Base-by-base conservation (phyloP, 2,113 vertebrate species). In the Sprattus sprattus region DNA sequence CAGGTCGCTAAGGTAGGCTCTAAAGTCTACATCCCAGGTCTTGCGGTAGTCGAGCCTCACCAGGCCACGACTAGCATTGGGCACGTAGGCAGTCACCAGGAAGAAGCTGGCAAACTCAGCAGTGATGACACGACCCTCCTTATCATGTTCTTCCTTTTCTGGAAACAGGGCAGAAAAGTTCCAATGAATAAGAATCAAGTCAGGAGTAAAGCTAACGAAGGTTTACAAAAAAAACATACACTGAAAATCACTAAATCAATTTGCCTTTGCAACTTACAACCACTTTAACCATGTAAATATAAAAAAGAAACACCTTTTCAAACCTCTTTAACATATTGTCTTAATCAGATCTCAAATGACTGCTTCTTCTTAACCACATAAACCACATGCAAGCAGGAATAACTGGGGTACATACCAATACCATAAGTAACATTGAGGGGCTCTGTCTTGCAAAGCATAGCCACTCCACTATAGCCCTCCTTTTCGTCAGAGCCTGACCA, bases 101-200 rank as follows among this genome's bases (percentile, higher is more conserved):
- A 93, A 96, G 90, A 95, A 97, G 3, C 88, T 83, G 0, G 95
- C 93, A 90, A 96, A 98, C 91, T 98, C 97, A 0, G 97, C 97
- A 2, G 97, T 97, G 86, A 98, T 97, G 82, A 97, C 96, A 0
- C 96, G 95, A 18, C 97, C 97, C 89, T 98, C 97, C 67, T 96
- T 96, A 86, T 98, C 97, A 10, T 97, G 96, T 85, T 98, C 96
- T 28, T 97, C 96, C 84, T 97, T 96, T n/a, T 96, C 97, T 98
- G 90, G 0, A 85, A 45, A 83, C 81, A 84, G 6, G 13, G 83
- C 44, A 13, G 85, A 83, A 28, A 9, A 52, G 9, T 28, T 16
- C 7, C 2, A 52, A 0, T 28, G 50, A n/a, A 81, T 22, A 81
- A 2, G 7, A 83, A 47, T 2, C 22, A 39, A 39, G n/a, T 45